Evolutionary conservation across 2,888 invertebrate genomes (phyloP).

Genomic region (Agriopis marginaria): DNA sequence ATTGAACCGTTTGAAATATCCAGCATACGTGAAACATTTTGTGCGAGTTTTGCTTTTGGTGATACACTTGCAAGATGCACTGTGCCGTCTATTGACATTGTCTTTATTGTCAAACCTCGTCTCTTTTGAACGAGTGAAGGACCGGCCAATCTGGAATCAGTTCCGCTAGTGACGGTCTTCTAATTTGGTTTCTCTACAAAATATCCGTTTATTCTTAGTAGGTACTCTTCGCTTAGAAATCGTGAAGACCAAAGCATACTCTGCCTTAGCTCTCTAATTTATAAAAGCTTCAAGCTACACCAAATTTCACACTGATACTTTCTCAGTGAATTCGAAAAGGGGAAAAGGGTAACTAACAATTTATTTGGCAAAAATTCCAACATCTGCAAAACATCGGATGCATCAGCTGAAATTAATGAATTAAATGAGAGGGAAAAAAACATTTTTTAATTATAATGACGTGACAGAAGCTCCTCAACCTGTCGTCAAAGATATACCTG

Average conservation of each 20-base stretch:
- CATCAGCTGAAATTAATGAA: slow-evolving; percentile 81
- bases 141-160: slow-evolving; percentile 98
- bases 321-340: slow-evolving; percentile 6
- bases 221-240: slow-evolving; percentile 32
- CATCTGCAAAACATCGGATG: slow-evolving; percentile 81
- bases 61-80: slow-evolving; percentile 78
- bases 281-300: slow-evolving; percentile 16
- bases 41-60: slow-evolving; percentile 76
- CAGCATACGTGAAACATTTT: slow-evolving; percentile 59
- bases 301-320: neutral
- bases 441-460: slow-evolving; percentile 70
- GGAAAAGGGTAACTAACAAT: slow-evolving; percentile 23
- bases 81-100: slow-evolving; percentile 74
- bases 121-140: slow-evolving; percentile 92
- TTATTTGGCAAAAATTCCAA: slow-evolving; percentile 71
- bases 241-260: slow-evolving; percentile 11
- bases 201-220: slow-evolving; percentile 76
- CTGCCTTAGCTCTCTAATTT: slow-evolving; percentile 17
- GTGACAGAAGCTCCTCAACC: slow-evolving; percentile 83
- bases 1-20: slow-evolving; percentile 62
- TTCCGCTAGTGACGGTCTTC: slow-evolving; percentile 96
- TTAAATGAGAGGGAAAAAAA: slow-evolving; percentile 65
- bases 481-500: slow-evolving; percentile 79
- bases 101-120: slow-evolving; percentile 91
- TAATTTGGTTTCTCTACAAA: slow-evolving; percentile 85